Evolutionary conservation across 1,140 invertebrate genomes (phyloP), one percentile per base, ranked within the genome.

Genomic region (Eriosoma lanigerum): DNA sequence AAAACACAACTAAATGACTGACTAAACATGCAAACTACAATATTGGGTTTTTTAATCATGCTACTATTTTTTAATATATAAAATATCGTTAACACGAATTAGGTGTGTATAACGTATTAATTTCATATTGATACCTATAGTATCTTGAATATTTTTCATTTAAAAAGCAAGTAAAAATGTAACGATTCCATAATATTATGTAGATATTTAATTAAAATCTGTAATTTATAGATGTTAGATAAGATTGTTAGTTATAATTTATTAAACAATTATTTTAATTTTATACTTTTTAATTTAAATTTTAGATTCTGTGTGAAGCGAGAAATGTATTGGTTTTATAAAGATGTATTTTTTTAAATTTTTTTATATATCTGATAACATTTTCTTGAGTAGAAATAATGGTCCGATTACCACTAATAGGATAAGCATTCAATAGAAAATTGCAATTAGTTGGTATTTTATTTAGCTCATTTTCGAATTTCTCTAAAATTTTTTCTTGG

Each of bases 211-310:
- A 19, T 17, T 21, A 68, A 68, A 44, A 68, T 38, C 21, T 58
- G 1, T 12, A 58, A 58, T 13, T 5, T 24, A 56, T 24, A 24
- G 17, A 48, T 48, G 8, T 46, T 24, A 26, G 46, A 48, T 68
- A 68, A 68, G 13, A 48, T 26, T 68, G n/a, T 48, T 21, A 24
- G 38, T 68, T 68, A 26, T 68, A 48, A 46, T 68, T 68, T 68
- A 24, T 5, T 46, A 68, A 68, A 68, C 66, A 68, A 48, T 68
- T 68, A 68, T 48, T 68, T 46, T n/a, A n/a, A 38, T 68, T 68
- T 68, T n/a, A 46, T 38, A 4, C 32, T 38, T 38, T 3, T 68
- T 68, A 48, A 68, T 68, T 10, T 68, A 68, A 68, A 1, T 48
- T 48, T 48, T 48, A 13, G 9, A 48, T 48, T n/a, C n/a, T n/a